Base-by-base conservation (phyloP, 2,113 vertebrate species). In the Ploceus nigricollis region DNA sequence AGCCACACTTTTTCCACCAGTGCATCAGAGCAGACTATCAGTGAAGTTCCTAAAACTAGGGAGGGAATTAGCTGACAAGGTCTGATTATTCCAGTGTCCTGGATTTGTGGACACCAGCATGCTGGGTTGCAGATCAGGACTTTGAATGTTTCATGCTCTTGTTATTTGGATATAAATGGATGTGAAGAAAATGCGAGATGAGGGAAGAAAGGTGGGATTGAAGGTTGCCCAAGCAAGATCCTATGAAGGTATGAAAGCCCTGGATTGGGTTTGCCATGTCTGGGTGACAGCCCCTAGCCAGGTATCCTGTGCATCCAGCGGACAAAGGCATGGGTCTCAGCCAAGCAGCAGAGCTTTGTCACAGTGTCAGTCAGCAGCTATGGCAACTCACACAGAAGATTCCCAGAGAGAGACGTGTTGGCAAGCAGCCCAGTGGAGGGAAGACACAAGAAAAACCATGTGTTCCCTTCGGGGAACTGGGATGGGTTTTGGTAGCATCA, bases 301-400 rank as follows among this genome's bases (percentile, higher is more conserved):
- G 71, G 21, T 33, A 30, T 42, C 24, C 66, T 2, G 3, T 19
- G 22, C 15, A 12, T 51, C 53, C 65, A 45, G 24, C 50, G 45
- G 23, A 61, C 0, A 0, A 90, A 60, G 4, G 16, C 13, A 9
- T 11, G 17, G 6, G 72, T 82, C 94, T 95, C 81, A 45, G 86
- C 40, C 3, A 22, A 94, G 57, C 53, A 21, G 54, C 79, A 40
- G 57, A 18, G 78, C 68, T 84, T 87, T 87, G 89, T 94, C 81
- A n/a, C 35, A 25, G 82, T 92, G 89, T 89, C 1, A 15, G 45
- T n/a, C 71, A 48, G 96, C 97, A 97, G 93, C 97, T 94, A 93
- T 97, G 94, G 93, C 53, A 97, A 96, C 97, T 84, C 37, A 7
- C 8, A 2, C 10, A 7, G 51, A 94, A 60, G 81, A 89, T 96